These are phyloP conservation scores for Leptinotarsa haldemani DNA, from an alignment of 2,888 invertebrate genomes.

Conservation along the genomic window DNA sequence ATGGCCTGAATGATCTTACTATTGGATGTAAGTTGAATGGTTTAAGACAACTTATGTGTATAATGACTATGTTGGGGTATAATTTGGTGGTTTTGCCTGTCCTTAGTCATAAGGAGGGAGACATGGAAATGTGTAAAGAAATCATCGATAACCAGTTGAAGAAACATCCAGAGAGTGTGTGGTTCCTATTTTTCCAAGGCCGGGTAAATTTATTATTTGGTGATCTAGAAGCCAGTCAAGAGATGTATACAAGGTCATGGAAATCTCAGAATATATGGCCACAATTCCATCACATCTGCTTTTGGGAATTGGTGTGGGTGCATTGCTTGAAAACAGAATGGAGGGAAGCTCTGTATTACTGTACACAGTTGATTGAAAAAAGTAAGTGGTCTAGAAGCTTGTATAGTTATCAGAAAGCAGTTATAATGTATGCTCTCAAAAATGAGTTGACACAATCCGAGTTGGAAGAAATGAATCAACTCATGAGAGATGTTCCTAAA, in stretches of 20 bases:
- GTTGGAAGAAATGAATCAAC: conserved; percentile 69
- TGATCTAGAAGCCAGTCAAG: conserved; percentile 76
- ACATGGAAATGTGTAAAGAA: conserved; percentile 79
- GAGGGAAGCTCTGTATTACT: conserved; percentile 80
- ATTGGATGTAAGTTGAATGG: conserved; percentile 79
- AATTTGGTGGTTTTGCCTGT: conserved; percentile 87
- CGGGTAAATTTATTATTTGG: conserved; percentile 86
- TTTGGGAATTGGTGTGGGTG: conserved; percentile 95
- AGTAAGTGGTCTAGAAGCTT: conserved; percentile 94
- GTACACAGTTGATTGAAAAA: conserved; percentile 76
- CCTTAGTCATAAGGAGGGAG: conserved; percentile 83
- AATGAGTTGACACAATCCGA: conserved; percentile 68
- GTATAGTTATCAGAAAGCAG: conserved; percentile 90
- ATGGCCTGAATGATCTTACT: conserved; percentile 80
- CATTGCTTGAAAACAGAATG: conserved; percentile 81
- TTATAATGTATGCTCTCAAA: conserved; percentile 81
- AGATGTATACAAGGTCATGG: conserved; percentile 84
- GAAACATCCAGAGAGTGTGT: conserved; percentile 85
- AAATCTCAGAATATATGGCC: conserved; percentile 86
- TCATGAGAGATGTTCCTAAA: conserved; percentile 83
- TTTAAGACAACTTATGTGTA: conserved; percentile 86
- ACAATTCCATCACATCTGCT: conserved; percentile 93
- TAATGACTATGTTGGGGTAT: conserved; percentile 86
- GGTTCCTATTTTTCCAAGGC: conserved; percentile 93
- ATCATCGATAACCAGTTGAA: conserved; percentile 82